A percentile compares a stretch with the other conserved stretches of the same genome.
phyloP scores from a whole-genome alignment of 2,113 vertebrate species.

The Osmerus eperlanus region DNA sequence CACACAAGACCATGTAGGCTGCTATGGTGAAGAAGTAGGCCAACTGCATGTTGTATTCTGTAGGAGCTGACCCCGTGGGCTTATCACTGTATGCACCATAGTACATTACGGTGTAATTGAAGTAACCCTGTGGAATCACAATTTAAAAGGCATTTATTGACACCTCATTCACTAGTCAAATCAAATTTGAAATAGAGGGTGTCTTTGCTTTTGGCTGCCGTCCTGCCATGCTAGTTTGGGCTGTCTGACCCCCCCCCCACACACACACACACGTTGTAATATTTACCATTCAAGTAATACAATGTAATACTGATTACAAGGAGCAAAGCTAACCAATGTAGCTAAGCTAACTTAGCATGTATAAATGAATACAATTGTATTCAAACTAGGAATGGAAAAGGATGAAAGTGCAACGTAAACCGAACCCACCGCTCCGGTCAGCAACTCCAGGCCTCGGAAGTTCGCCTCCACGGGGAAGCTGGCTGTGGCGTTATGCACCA shows the following conservation, averaged over 20 bases:
- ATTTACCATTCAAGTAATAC: too few relatives aligned
- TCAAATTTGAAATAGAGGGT: too few relatives aligned
- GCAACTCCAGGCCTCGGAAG: constrained; percentile 87
- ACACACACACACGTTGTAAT: too few relatives aligned
- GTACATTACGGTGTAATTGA: constrained; percentile 78
- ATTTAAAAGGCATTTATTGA: too few relatives aligned
- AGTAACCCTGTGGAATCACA: constrained; percentile 66
- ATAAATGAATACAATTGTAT: not conserved
- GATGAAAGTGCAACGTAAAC: not conserved
- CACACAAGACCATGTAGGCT: constrained; percentile 81
- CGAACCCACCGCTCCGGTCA: constrained; percentile 87
- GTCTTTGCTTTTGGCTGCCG: too few relatives aligned
- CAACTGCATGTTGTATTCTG: constrained; percentile 85
- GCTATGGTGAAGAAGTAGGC: constrained; percentile 91
- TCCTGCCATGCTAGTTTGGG: too few relatives aligned
- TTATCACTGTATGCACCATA: constrained; percentile 85
- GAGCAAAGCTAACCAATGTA: too few relatives aligned
- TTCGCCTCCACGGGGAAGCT: constrained; percentile 52
- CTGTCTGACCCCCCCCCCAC: too few relatives aligned
- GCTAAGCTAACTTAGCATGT: too few relatives aligned
- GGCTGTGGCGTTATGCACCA: constrained; percentile 56
- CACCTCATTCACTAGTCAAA: too few relatives aligned
- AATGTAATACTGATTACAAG: too few relatives aligned
- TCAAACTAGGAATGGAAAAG: not conserved
- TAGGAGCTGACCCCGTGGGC: constrained; percentile 38